These are phyloP conservation scores for Theonella swinhoei DNA, from an alignment of 37 sponge, comb jelly and placozoan genomes.

Conservation along the genomic window DNA sequence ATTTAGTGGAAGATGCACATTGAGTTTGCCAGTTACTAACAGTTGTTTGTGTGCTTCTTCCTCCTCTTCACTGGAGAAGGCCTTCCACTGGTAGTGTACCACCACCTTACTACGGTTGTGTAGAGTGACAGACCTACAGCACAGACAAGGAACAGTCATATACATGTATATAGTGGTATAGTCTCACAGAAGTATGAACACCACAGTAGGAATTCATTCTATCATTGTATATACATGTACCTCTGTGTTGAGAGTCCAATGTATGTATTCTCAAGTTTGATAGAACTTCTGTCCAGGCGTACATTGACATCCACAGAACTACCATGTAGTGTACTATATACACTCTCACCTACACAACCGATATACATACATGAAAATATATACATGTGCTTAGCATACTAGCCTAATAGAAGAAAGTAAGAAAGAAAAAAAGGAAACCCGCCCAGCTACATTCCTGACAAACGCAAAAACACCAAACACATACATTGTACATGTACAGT, in stretches of 20 bases:
- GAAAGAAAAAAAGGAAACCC: too few relatives aligned
- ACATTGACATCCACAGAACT: slow-evolving; percentile 87
- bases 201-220: too few relatives aligned
- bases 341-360: slow-evolving; percentile 75
- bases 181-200: neutral
- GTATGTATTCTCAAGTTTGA: slow-evolving; percentile 89
- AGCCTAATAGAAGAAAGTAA: too few relatives aligned
- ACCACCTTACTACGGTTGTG: slow-evolving; percentile 91
- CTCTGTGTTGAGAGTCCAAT: slow-evolving; percentile 87
- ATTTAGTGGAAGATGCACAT: too few relatives aligned
- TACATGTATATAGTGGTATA: neutral
- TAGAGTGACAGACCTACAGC: slow-evolving; percentile 67
- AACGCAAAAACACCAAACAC: too few relatives aligned
- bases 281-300: slow-evolving; percentile 83
- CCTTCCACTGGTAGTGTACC: slow-evolving; percentile 94
- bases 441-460: too few relatives aligned
- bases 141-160: too few relatives aligned
- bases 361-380: neutral
- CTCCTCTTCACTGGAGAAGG: slow-evolving; percentile 69
- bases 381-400: too few relatives aligned
- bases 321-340: slow-evolving; percentile 81
- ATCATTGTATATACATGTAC: too few relatives aligned
- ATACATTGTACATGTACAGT: too few relatives aligned
- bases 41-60: slow-evolving; percentile 78
- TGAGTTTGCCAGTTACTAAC: slow-evolving; percentile 47